Evolutionary conservation across 2,113 vertebrate species (phyloP).

Genomic region (Bubo bubo): DNA sequence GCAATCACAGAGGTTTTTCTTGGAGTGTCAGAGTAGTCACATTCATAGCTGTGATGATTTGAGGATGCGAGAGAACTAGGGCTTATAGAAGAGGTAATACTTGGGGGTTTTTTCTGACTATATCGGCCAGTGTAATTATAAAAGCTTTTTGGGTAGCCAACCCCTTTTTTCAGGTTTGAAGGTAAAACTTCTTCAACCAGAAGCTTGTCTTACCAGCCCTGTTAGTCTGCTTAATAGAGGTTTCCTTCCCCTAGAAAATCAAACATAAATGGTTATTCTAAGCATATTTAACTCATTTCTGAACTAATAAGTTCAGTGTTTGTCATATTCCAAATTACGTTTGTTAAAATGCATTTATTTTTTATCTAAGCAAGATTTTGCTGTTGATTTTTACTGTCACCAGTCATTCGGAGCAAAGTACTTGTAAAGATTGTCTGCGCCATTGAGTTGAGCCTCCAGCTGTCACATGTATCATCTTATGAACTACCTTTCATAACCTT

Average conservation of each 20-base stretch:
- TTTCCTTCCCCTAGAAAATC: neutral
- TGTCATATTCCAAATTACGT: neutral
- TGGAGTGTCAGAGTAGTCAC: neutral
- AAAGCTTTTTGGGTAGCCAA: neutral
- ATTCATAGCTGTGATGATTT: neutral
- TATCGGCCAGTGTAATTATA: neutral
- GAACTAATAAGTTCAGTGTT: neutral
- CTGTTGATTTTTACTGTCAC: neutral
- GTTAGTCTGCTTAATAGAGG: neutral
- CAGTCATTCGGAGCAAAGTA: neutral
- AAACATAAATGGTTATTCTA: neutral
- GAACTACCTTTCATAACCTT: neutral
- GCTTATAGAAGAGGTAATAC: neutral
- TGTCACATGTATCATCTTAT: neutral
- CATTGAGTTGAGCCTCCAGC: neutral
- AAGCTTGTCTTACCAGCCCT: neutral
- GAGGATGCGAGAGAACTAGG: neutral
- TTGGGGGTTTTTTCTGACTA: rapidly evolving
- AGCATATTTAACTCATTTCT: neutral
- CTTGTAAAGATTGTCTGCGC: neutral
- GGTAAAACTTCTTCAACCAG: neutral
- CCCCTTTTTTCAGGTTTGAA: neutral
- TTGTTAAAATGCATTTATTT: neutral
- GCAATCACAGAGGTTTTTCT: neutral
- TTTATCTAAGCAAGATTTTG: neutral